Evolutionary conservation across 2,888 invertebrate genomes (phyloP), one percentile per base, ranked within the genome.

Genomic region (Drosophila picticornis): DNA sequence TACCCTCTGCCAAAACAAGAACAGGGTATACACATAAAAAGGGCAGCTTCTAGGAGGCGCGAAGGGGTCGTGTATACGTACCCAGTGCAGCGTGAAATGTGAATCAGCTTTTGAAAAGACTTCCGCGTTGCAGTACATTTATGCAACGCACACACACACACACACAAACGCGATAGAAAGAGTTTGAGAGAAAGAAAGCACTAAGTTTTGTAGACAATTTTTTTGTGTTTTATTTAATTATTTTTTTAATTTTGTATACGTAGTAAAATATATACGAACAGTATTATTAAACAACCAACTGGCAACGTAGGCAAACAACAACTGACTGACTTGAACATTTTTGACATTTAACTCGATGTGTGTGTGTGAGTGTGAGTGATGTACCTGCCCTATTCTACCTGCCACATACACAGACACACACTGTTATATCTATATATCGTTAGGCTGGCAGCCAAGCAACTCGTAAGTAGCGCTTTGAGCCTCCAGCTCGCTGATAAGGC

Each of bases 51-150:
- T 36, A 36, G 22, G 48, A 2, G 7, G 13, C 4, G 1, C 13
- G 19, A 27, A 16, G 4, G 25, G 46, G 46, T 46, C 22, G 6
- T 31, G 16, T 22, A 56, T 67, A 66, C 65, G 43, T 75, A 72
- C 34, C 59, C 79, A 73, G 67, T 22, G 64, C 50, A 80, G 74
- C 79, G 78, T 80, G 74, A 80, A 82, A 74, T 71, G 64, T 67
- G n/a, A 74, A 63, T 68, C 48, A 48, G 64, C 63, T 65, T 31
- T 56, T 27, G 55, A 56, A 80, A 67, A 65, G 38, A 74, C 80
- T 80, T 80, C 80, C 80, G 82, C 74, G 67, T 80, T 77, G 51
- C 22, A 32, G 46, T 46, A 25, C 46, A 16, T 13, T 16, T 22
- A 46, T 46, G 22, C 25, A 46, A 46, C 32, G 36, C 32, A 57